Evolutionary conservation across 2,888 invertebrate species (phyloP).

Genomic region (Leptothorax acervorum): DNA sequence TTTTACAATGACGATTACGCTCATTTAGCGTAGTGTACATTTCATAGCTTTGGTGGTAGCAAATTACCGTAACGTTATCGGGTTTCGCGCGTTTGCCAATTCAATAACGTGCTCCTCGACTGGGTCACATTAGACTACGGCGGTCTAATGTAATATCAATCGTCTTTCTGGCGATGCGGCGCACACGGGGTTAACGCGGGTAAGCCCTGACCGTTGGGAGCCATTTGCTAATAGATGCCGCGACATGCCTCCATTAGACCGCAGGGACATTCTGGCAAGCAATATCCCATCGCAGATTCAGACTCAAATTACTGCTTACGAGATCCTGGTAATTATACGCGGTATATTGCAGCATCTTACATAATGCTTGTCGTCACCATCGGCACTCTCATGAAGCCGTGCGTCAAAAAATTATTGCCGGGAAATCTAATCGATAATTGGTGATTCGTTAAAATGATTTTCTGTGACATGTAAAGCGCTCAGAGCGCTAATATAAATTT

Average conservation of each 20-base stretch:
- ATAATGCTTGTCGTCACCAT: slow-evolving; percentile 13
- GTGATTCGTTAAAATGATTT: background rate
- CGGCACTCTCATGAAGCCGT: background rate
- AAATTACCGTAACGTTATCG: slow-evolving; percentile 57
- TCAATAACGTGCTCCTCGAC: slow-evolving; percentile 70
- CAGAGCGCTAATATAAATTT: background rate
- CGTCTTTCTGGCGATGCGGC: slow-evolving; percentile 74
- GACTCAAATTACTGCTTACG: slow-evolving; percentile 77
- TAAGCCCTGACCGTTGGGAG: slow-evolving; percentile 81
- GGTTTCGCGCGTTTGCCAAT: slow-evolving; percentile 62
- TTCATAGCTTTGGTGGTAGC: slow-evolving; percentile 31
- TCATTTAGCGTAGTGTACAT: slow-evolving; percentile 13
- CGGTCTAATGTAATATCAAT: slow-evolving; percentile 78
- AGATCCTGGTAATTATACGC: slow-evolving; percentile 59
- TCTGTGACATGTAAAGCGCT: background rate
- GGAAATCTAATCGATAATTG: background rate
- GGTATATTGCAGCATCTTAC: slow-evolving; percentile 44
- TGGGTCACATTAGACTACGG: slow-evolving; percentile 72
- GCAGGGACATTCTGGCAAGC: slow-evolving; percentile 81
- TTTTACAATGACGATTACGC: background rate
- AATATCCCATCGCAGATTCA: slow-evolving; percentile 81
- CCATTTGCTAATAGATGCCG: slow-evolving; percentile 83
- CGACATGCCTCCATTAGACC: slow-evolving; percentile 82
- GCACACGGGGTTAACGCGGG: slow-evolving; percentile 77
- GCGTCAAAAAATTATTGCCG: background rate